phyloP scores from a whole-genome alignment of 2,888 invertebrate genomes.

The Ganaspis brasiliensis region DNA sequence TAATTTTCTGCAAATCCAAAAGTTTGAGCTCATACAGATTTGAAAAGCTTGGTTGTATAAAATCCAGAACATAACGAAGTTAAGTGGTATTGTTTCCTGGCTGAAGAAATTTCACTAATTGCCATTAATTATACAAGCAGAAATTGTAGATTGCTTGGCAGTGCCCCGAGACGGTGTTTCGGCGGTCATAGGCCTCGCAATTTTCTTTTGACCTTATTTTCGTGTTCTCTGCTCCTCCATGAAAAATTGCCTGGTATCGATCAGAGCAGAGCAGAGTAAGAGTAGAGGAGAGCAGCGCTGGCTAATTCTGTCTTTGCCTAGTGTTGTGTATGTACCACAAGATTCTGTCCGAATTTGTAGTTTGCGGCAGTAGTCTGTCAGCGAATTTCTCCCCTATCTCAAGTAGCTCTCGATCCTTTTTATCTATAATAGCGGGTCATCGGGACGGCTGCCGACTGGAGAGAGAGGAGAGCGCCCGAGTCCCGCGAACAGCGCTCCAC shows the following conservation, averaged over 20 bases:
- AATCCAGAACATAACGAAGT: no score
- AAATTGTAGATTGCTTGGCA: neutral
- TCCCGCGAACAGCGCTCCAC: neutral
- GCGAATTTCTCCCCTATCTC: slow-evolving; percentile 31
- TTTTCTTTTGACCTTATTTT: slow-evolving; percentile 41
- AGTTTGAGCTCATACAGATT: no score
- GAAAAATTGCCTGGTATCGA: slow-evolving; percentile 38
- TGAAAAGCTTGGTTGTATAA: no score
- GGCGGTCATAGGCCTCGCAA: slow-evolving; percentile 15
- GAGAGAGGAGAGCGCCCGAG: neutral
- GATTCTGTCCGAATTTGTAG: slow-evolving; percentile 30
- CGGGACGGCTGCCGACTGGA: neutral
- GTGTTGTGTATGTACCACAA: neutral
- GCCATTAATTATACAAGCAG: no score
- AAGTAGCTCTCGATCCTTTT: slow-evolving; percentile 36
- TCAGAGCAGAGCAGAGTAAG: slow-evolving; percentile 5
- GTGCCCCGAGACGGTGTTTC: neutral
- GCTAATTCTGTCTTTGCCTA: slow-evolving; percentile 33
- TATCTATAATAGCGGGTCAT: slow-evolving; percentile 20
- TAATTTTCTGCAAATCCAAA: no score
- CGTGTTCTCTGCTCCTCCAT: slow-evolving; percentile 11
- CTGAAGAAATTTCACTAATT: no score
- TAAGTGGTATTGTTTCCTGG: no score
- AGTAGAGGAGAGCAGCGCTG: neutral
- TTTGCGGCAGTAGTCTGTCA: slow-evolving; percentile 21